These are phyloP conservation scores for Ictalurus furcatus DNA, from an alignment of 2,113 vertebrate species.

Conservation along the genomic window DNA sequence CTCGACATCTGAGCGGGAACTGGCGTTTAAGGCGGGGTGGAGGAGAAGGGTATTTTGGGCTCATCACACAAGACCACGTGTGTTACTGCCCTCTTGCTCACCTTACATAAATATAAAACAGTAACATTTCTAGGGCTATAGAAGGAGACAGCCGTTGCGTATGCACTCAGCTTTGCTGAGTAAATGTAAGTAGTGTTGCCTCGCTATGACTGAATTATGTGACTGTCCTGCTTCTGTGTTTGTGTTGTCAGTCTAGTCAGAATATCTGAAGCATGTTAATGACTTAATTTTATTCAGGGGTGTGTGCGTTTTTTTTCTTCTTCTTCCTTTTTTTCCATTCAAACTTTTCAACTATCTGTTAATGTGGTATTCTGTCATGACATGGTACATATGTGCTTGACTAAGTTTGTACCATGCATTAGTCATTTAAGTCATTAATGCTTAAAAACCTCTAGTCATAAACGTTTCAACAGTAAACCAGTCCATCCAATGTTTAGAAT, in stretches of 20 bases:
- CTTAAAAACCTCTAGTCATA: not conserved
- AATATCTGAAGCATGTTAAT: not conserved
- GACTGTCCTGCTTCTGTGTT: not conserved
- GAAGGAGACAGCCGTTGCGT: conserved; percentile 14
- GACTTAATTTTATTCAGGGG: not conserved
- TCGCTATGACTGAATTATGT: not conserved
- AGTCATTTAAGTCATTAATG: not conserved
- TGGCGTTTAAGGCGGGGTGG: conserved; percentile 37
- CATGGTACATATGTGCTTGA: not conserved
- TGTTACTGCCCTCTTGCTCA: conserved; percentile 28
- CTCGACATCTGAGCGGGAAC: conserved; percentile 69
- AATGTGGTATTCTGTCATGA: not conserved
- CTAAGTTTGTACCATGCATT: not conserved
- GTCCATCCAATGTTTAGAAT: not conserved
- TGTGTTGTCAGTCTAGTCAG: not conserved
- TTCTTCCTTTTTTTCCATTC: not conserved
- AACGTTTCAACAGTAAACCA: not conserved
- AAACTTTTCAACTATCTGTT: not conserved
- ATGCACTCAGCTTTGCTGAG: conserved; percentile 32
- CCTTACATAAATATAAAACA: conserved; percentile 33
- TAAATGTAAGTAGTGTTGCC: conserved; percentile 45
- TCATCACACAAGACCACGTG: conserved; percentile 24
- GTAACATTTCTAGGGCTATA: not conserved
- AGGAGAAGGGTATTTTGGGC: conserved; percentile 64
- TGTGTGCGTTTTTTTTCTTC: not conserved